Evolutionary conservation across 1,140 invertebrate species (phyloP).

Genomic region (Apis dorsata): DNA sequence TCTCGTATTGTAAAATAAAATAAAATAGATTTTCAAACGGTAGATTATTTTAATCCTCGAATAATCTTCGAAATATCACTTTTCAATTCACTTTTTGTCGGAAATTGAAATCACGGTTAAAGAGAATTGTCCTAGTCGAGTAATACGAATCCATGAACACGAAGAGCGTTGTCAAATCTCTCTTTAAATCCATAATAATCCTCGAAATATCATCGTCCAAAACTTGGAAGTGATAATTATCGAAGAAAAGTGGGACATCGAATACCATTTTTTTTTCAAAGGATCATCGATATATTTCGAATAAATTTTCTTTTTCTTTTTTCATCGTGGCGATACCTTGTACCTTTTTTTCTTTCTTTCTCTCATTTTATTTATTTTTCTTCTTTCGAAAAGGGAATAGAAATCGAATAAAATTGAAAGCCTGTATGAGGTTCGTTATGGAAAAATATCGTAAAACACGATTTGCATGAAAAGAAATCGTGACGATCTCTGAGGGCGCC

Average conservation of each 20-base stretch:
- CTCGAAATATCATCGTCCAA: too few species aligned
- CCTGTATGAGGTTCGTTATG: constrained; percentile 49
- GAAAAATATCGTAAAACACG: constrained; percentile 42
- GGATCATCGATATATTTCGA: too few species aligned
- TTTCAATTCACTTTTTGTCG: not conserved
- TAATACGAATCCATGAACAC: too few species aligned
- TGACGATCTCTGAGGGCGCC: constrained; percentile 5
- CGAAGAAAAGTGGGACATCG: not conserved
- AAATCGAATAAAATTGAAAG: constrained; percentile 54
- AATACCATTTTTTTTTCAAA: not conserved
- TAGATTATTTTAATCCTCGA: too few species aligned
- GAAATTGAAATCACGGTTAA: too few species aligned
- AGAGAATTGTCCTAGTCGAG: too few species aligned
- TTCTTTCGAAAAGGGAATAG: not conserved
- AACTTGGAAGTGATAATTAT: too few species aligned
- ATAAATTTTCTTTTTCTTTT: not conserved
- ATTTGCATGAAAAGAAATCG: constrained; percentile 45
- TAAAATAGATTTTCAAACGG: too few species aligned
- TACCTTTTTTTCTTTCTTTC: not conserved
- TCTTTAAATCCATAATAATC: too few species aligned
- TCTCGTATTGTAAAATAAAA: too few species aligned
- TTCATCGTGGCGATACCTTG: not conserved
- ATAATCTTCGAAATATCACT: not conserved
- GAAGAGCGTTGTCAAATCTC: too few species aligned
- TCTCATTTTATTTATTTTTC: not conserved